A percentile compares a stretch with the other conserved stretches of the same genome.
Evolutionary conservation across 2,888 invertebrate genomes (phyloP).

Genomic region (Linnaemya tessellans): DNA sequence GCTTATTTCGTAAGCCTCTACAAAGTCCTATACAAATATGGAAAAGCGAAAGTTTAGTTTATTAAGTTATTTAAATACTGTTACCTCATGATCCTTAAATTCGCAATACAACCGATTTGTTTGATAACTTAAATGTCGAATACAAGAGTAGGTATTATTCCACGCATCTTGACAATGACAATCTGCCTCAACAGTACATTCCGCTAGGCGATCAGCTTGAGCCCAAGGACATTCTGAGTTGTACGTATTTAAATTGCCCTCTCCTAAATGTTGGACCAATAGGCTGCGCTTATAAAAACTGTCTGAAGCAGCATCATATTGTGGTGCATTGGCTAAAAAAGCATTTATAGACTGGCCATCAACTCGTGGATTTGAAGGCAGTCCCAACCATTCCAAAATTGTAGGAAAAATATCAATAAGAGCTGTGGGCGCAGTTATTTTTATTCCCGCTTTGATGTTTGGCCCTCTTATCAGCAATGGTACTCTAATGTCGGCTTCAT

Average conservation of each 20-base stretch:
- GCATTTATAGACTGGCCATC: conserved; percentile 86
- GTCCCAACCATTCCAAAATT: conserved; percentile 88
- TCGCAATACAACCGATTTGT: conserved; percentile 83
- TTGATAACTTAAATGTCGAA: conserved; percentile 86
- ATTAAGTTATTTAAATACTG: neutral
- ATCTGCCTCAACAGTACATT: conserved; percentile 86
- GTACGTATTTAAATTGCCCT: conserved; percentile 85
- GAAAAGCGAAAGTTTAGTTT: neutral
- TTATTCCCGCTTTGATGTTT: conserved; percentile 84
- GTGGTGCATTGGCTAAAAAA: conserved; percentile 75
- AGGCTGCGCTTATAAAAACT: conserved; percentile 84
- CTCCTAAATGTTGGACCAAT: conserved; percentile 93
- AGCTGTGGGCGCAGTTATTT: conserved; percentile 86
- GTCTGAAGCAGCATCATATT: conserved; percentile 69
- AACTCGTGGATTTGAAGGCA: conserved; percentile 84
- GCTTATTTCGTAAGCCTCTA: conserved; percentile 90
- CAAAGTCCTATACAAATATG: conserved; percentile 85
- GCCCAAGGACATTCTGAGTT: conserved; percentile 87
- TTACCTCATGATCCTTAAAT: conserved; percentile 83
- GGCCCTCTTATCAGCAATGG: conserved; percentile 92
- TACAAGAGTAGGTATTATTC: conserved; percentile 93
- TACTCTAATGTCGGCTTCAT: conserved; percentile 94
- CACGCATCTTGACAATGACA: conserved; percentile 94
- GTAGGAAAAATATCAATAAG: conserved; percentile 94
- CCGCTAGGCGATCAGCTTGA: conserved; percentile 84